Evolutionary conservation across 2,113 vertebrate species (phyloP).

Genomic region (Polyodon spathula): DNA sequence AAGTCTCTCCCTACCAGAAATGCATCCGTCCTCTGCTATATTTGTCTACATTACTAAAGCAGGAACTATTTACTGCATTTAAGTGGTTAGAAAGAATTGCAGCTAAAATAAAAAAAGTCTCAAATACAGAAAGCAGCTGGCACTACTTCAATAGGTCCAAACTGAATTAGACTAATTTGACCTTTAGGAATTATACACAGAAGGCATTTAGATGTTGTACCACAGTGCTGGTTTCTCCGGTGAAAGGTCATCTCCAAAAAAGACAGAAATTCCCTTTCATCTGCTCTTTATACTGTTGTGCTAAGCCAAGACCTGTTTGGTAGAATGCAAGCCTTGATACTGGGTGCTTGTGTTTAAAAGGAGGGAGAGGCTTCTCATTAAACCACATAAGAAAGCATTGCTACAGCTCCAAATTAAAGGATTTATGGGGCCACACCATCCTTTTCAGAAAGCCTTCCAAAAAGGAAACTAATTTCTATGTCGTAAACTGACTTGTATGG

Average conservation of each 20-base stretch:
- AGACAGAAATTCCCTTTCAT: conserved; percentile 25
- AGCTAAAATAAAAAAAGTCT: conserved; percentile 12
- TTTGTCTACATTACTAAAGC: conserved; percentile 68
- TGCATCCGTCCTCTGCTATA: conserved; percentile 65
- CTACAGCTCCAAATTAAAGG: conserved; percentile 16
- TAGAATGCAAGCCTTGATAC: conserved; percentile 16
- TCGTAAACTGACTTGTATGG: conserved; percentile 30
- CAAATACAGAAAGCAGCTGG: conserved; percentile 45
- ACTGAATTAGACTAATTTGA: conserved; percentile 32
- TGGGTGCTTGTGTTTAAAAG: conserved; percentile 17
- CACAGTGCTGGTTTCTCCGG: conserved; percentile 16
- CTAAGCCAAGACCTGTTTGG: conserved; percentile 20
- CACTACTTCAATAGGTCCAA: conserved; percentile 38
- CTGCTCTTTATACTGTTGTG: conserved; percentile 25
- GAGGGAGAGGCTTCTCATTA: conserved; percentile 23
- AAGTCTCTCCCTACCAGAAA: conserved; percentile 58
- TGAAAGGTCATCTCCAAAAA: conserved; percentile 18
- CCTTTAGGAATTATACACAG: conserved; percentile 34
- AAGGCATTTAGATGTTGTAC: conserved; percentile 19
- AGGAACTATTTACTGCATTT: conserved; percentile 63
- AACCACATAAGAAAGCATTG: conserved; percentile 17
- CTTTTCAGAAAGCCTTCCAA: conserved; percentile 23
- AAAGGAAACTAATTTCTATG: conserved; percentile 33
- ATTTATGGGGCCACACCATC: conserved; percentile 27
- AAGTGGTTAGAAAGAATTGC: conserved; percentile 32